Evolutionary conservation across 2,113 vertebrate genomes (phyloP), one percentile per base, ranked within the genome.

Genomic region (Dicaeum eximium): DNA sequence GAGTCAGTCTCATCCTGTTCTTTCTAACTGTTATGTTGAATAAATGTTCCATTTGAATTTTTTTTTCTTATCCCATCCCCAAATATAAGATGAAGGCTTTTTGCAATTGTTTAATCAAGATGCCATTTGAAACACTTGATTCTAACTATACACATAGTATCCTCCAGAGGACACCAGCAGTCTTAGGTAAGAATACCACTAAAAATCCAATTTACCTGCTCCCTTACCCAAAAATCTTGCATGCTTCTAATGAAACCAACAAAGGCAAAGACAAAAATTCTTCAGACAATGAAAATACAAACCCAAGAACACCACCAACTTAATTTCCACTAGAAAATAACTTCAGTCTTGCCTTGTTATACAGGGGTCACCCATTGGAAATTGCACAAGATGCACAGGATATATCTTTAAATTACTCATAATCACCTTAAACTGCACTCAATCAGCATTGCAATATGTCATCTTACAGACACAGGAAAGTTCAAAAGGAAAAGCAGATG

Each of bases 401-500:
- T 84, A 42, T 61, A 56, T 54, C 78, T 93, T 94, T 95, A 96
- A 95, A 95, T 93, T 91, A 96, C 94, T 91, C 86, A 91, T 88
- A 93, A 89, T 92, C 70, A 80, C 89, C 75, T 95, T 93, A 95
- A 95, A 94, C 83, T 88, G 71, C 87, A 86, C 58, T 94, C 79
- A 86, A 61, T 90, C 64, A 93, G 83, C 48, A 78, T 69, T 95
- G 86, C 37, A 96, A 79, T 93, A 88, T 86, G 92, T 95, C 83
- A 92, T 75, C 51, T 85, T 73, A 80, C 15, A 94, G 81, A 85
- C 84, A 88, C 27, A 93, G n/a, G 40, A 93, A 83, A 82, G 58
- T 96, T 97, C 90, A 95, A 91, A 96, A 80, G 80, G 50, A 96
- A 93, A 95, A 77, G 45, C 28, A 95, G 33, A 95, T 79, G 93